phyloP scores from a whole-genome alignment of 1,140 invertebrate species.

The Drosophila littoralis region DNA sequence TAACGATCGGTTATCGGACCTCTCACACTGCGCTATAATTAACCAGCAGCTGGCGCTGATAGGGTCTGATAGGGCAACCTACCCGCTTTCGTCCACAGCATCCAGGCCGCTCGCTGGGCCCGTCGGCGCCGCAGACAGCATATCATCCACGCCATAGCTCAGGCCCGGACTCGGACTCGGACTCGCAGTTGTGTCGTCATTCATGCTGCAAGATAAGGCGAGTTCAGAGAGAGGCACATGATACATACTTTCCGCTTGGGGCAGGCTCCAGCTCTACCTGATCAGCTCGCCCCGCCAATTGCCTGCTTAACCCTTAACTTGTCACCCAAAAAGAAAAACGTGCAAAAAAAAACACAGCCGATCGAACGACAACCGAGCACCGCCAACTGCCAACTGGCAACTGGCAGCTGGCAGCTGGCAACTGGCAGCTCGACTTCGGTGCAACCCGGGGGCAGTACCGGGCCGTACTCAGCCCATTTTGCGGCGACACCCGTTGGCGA shows the following conservation, averaged over 20 bases:
- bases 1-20: conserved; percentile 78
- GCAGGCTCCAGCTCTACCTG: conserved; percentile 12
- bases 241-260: conserved; percentile 5
- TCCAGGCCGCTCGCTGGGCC: conserved; percentile 33
- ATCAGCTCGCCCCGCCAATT: neutral
- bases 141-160: conserved; percentile 22
- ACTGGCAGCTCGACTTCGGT: neutral
- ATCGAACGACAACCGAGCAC: conserved; percentile 45
- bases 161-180: conserved; percentile 7
- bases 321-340: neutral
- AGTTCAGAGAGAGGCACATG: conserved; percentile 4
- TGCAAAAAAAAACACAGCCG: neutral
- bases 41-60: conserved; percentile 55
- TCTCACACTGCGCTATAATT: conserved; percentile 70
- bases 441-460: conserved; percentile 2
- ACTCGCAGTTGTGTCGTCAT: conserved; percentile 51
- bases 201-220: conserved; percentile 48
- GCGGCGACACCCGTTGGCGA: conserved; percentile 4
- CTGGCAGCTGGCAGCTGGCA: conserved; percentile 57
- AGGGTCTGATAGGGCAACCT: conserved; percentile 60
- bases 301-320: no score
- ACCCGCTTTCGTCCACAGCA: conserved; percentile 61
- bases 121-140: neutral
- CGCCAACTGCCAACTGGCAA: conserved; percentile 58
- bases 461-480: conserved; percentile 15